These are phyloP conservation scores for Listronotus oregonensis DNA, from an alignment of 1,140 invertebrate genomes.

Conservation along the genomic window DNA sequence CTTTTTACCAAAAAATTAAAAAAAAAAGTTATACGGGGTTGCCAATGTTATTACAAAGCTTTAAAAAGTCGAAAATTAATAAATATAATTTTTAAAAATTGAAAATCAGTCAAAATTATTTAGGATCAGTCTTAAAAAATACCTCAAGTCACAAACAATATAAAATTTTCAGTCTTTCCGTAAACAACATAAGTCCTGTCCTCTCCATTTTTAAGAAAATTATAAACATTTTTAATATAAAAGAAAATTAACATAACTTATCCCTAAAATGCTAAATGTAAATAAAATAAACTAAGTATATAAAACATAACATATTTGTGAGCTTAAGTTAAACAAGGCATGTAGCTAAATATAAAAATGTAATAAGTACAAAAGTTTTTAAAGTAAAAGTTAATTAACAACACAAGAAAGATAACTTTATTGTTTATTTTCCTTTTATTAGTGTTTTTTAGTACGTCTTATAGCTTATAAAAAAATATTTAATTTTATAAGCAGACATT, in stretches of 20 bases:
- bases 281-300: not conserved
- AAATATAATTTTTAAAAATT: slow-evolving; percentile 17
- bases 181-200: slow-evolving; percentile 52
- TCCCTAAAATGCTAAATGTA: not conserved
- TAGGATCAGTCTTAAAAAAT: slow-evolving; percentile 52
- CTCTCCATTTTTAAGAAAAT: slow-evolving; percentile 43
- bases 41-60: slow-evolving; percentile 43
- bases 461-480: too few species aligned
- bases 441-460: too few species aligned
- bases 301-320: slow-evolving; percentile 1
- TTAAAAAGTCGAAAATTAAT: slow-evolving; percentile 1
- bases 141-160: slow-evolving; percentile 42
- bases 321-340: not conserved
- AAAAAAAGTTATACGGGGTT: slow-evolving; percentile 42
- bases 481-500: too few species aligned
- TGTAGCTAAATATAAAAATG: too few species aligned
- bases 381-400: too few species aligned
- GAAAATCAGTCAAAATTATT: slow-evolving; percentile 50
- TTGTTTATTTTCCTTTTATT: too few species aligned
- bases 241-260: slow-evolving; percentile 10
- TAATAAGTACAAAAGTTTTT: too few species aligned
- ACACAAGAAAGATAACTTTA: too few species aligned
- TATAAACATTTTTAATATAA: slow-evolving; percentile 26
- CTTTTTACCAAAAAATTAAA: slow-evolving; percentile 26
- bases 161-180: slow-evolving; percentile 52